Evolutionary conservation across 2,797 vertebrate species (phyloP).

Genomic region (Protonibea diacanthus): DNA sequence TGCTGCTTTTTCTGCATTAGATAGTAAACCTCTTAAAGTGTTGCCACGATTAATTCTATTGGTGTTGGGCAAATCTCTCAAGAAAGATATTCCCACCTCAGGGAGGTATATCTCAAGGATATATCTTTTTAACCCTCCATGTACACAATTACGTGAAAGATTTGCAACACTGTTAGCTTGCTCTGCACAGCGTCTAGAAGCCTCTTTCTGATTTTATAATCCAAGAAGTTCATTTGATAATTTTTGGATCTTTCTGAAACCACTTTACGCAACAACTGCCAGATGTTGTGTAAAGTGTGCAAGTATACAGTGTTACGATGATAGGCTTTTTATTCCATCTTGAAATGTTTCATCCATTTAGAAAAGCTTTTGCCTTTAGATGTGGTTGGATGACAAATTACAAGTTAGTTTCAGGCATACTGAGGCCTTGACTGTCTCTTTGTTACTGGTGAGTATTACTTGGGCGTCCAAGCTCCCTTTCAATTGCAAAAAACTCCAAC

Average conservation of each 20-base stretch:
- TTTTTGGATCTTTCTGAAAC: background rate
- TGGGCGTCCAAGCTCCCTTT: conserved; percentile 8
- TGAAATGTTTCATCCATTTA: background rate
- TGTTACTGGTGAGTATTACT: background rate
- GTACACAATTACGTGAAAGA: background rate
- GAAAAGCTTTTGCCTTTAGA: background rate
- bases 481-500: conserved; percentile 36
- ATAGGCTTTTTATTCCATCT: background rate
- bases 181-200: background rate
- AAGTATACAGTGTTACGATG: background rate
- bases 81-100: background rate
- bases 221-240: background rate
- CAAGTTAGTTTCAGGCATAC: background rate
- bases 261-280: background rate
- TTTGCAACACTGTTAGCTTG: background rate
- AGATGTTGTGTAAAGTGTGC: background rate
- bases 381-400: background rate
- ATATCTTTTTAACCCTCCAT: background rate
- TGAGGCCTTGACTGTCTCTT: background rate
- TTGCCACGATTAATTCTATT: background rate
- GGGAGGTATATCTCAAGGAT: background rate
- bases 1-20: background rate
- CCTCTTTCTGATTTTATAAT: background rate
- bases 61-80: background rate
- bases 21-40: background rate